Conservation (phyloP, 1,140 invertebrate genomes). For the Drosophila lowei region DNA sequence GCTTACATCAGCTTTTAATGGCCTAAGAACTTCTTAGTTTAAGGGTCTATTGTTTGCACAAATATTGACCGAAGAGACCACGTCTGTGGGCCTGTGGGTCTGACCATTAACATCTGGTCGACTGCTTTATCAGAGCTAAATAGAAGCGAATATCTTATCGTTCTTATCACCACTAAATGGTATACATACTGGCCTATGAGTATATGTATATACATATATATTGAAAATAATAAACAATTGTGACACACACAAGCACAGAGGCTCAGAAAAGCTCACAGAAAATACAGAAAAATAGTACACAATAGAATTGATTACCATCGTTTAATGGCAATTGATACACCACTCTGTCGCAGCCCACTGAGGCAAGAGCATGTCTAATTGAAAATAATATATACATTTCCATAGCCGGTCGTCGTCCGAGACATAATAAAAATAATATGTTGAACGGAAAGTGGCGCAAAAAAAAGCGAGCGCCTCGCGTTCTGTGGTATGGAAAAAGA, state of each 20-base stretch:
- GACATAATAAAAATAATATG: conserved; percentile 18
- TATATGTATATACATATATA: conserved; percentile 3
- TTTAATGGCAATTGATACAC: conserved; percentile 55
- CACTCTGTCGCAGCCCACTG: conserved; percentile 38
- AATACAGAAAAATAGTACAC: conserved; percentile 31
- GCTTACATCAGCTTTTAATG: neutral
- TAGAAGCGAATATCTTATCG: conserved; percentile 45
- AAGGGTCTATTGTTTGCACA: conserved; percentile 26
- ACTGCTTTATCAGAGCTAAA: conserved; percentile 25
- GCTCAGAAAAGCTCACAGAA: neutral
- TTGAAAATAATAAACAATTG: conserved; percentile 52
- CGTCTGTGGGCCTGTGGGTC: neutral
- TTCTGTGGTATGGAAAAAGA: conserved; percentile 21
- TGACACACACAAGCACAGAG: conserved; percentile 27
- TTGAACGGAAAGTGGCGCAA: conserved; percentile 27
- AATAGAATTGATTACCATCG: conserved; percentile 59
- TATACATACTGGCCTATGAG: neutral
- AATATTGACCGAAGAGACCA: conserved; percentile 3
- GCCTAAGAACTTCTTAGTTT: conserved; percentile 7
- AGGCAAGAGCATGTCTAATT: conserved; percentile 49
- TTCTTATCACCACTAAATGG: conserved; percentile 30
- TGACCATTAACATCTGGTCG: conserved; percentile 3
- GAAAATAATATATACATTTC: conserved; percentile 26
- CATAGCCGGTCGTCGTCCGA: neutral
- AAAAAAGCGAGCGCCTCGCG: conserved; percentile 32